phyloP scores from a whole-genome alignment of 2,888 invertebrate species.

The Metopia argyrocephala region DNA sequence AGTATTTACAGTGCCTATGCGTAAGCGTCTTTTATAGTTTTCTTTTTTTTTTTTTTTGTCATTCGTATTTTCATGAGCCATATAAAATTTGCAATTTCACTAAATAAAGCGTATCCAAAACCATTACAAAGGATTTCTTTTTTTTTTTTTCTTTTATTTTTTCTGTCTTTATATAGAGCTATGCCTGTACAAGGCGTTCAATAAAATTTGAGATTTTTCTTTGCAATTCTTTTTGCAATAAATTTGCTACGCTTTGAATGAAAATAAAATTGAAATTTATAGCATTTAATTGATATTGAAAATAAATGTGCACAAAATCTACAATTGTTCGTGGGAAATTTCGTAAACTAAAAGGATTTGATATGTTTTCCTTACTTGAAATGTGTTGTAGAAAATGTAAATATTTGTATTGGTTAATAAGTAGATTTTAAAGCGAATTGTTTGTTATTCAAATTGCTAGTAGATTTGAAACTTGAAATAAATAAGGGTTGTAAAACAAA shows the following conservation, averaged over 20 bases:
- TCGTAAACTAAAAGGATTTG: not conserved
- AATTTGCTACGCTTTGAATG: slow-evolving; percentile 61
- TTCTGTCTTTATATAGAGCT: not conserved
- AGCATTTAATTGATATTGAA: slow-evolving; percentile 2
- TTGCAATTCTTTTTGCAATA: slow-evolving; percentile 56
- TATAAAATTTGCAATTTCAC: slow-evolving; percentile 58
- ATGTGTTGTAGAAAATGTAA: not conserved
- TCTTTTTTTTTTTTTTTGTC: not conserved
- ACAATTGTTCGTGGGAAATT: slow-evolving; percentile 46
- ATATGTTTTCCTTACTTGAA: not conserved
- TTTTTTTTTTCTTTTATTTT: slow-evolving; percentile 11
- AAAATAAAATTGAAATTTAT: slow-evolving; percentile 48
- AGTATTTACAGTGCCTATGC: not conserved
- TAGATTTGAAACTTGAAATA: too few relatives aligned
- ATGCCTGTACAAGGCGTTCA: slow-evolving; percentile 9
- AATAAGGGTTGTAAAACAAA: too few relatives aligned
- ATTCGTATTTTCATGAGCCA: slow-evolving; percentile 45
- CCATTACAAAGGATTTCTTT: slow-evolving; percentile 51
- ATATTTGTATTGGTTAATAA: not conserved
- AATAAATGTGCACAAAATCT: not conserved
- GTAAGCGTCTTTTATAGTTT: not conserved
- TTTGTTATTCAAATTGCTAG: too few relatives aligned
- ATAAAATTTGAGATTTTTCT: not conserved
- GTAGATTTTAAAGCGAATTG: too few relatives aligned
- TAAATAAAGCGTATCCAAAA: slow-evolving; percentile 61